Base-by-base conservation (phyloP, 2,113 vertebrate species). In the Falcunculus frontatus region DNA sequence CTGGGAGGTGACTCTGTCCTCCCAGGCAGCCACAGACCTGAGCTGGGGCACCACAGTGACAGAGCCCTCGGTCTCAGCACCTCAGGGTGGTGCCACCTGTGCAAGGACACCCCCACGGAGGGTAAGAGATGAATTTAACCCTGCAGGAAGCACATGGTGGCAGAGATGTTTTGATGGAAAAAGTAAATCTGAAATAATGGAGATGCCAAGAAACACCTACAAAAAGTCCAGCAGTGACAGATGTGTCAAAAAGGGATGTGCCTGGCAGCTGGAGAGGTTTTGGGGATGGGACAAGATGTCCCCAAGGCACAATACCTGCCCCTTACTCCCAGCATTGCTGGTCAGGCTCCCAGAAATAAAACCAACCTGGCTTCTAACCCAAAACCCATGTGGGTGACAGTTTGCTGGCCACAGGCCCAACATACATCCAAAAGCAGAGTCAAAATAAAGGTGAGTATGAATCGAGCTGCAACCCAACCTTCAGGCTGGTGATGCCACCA, bases 381-480 rank as follows among this genome's bases (percentile, higher is more conserved):
- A 17, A 49, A 85, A 23, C 3, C 23, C 53, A 35, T 33, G 1
- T 0, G 9, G 53, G 18, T 64, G 62, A 21, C 7, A 57, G 27
- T 11, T 7, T 55, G 55, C 22, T 56, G 55, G 37, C 41, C 29
- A 30, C 7, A 53, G 55, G 27, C 17, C 60, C 0, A 0, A 46
- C 41, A 6, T 23, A 25, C 0, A 0, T 6, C 17, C 0, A 0
- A 53, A 83, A 21, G 7, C 5, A 19, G 55, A 74, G 9, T 16
- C 23, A 53, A 74, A 89, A 33, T 32, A 73, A 86, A 83, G 49
- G 32, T 44, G 63, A 80, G 3, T 6, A 17, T 1, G 3, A 76
- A 37, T 4, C 1, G 3, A 73, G 35, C 47, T 52, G 57, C 62
- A 88, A 70, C n/a, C 37, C 65, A 60, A 6, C 13, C 32, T 89